phyloP scores from a whole-genome alignment of 2,888 invertebrate genomes.

The Platycheirus albimanus region DNA sequence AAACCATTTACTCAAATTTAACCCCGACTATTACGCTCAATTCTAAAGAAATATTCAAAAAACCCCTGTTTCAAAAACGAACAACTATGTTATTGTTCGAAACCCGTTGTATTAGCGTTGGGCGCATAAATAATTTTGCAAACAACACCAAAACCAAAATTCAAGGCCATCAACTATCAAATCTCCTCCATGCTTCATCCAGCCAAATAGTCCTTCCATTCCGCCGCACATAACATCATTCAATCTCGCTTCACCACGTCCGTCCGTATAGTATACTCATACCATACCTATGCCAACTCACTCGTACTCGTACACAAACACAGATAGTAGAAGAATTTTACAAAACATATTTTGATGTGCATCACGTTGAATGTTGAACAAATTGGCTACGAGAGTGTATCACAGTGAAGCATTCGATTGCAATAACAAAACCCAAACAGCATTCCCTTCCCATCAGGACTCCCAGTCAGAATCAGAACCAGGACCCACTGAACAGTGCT shows the following conservation, averaged over 20 bases:
- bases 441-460: neutral
- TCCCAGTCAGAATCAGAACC: neutral
- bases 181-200: neutral
- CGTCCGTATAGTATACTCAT: too few species aligned
- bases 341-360: slow-evolving; percentile 44
- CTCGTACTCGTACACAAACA: too few species aligned
- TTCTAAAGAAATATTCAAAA: too few species aligned
- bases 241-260: slow-evolving; percentile 28
- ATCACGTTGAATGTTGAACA: slow-evolving; percentile 66
- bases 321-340: slow-evolving; percentile 23
- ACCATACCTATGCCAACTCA: too few species aligned
- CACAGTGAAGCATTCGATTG: slow-evolving; percentile 27
- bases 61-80: too few species aligned
- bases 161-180: slow-evolving; percentile 23
- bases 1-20: too few species aligned
- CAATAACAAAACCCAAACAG: slow-evolving; percentile 40
- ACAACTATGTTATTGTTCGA: too few species aligned
- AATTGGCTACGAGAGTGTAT: slow-evolving; percentile 48
- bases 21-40: too few species aligned
- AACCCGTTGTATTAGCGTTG: too few species aligned
- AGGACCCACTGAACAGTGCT: slow-evolving; percentile 4
- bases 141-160: neutral
- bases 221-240: slow-evolving; percentile 18
- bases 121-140: neutral
- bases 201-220: neutral